Evolutionary conservation across 1,140 invertebrate genomes (phyloP).

Genomic region (Caerostris extrusa): DNA sequence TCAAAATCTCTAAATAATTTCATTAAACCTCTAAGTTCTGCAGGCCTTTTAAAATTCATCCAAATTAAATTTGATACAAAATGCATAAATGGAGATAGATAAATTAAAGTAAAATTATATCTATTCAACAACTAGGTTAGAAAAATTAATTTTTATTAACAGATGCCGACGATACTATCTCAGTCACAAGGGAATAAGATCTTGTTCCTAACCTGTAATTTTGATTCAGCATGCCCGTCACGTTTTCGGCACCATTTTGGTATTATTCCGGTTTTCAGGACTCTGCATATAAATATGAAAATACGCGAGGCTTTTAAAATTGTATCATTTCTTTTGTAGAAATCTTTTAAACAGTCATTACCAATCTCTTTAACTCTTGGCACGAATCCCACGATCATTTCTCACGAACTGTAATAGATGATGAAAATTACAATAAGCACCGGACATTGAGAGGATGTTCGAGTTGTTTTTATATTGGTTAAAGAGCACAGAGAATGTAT

Average conservation of each 20-base stretch:
- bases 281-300: not conserved
- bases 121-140: not conserved
- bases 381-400: not conserved
- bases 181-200: not conserved
- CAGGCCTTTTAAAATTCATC: not conserved
- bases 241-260: constrained; percentile 10
- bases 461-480: not conserved
- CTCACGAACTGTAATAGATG: not conserved
- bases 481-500: too few species aligned
- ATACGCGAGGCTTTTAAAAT: not conserved
- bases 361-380: not conserved
- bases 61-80: constrained; percentile 1
- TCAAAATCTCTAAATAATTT: too few species aligned
- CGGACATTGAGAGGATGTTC: not conserved
- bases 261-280: not conserved
- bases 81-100: not conserved
- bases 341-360: constrained; percentile 15
- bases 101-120: not conserved
- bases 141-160: not conserved
- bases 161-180: not conserved
- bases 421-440: not conserved
- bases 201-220: not conserved
- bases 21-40: too few species aligned
- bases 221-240: not conserved
- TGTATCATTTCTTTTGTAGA: not conserved